These are phyloP conservation scores for Catamblyrhynchus diadema DNA, from an alignment of 2,797 vertebrate species.

Conservation along the genomic window DNA sequence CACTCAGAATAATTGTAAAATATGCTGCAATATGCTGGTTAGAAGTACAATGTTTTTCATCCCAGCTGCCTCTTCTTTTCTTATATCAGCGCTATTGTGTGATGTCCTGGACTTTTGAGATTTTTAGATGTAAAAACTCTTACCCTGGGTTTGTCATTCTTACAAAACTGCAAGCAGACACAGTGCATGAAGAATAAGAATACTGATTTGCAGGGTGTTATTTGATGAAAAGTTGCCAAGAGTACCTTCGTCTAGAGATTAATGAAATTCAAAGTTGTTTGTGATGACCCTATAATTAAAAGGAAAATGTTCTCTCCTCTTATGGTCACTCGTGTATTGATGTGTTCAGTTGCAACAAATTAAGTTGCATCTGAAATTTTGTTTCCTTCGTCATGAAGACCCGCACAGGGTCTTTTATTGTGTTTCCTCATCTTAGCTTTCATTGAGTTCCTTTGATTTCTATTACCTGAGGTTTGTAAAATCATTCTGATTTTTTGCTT, in stretches of 20 bases:
- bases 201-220: not conserved
- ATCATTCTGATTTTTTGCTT: not conserved
- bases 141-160: not conserved
- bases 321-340: not conserved
- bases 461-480: not conserved
- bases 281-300: not conserved
- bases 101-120: not conserved
- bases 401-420: not conserved
- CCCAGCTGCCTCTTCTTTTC: not conserved
- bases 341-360: not conserved
- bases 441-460: not conserved
- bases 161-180: not conserved
- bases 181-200: not conserved
- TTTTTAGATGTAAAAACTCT: not conserved
- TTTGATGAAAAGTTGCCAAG: not conserved
- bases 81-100: not conserved
- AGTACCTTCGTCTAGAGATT: not conserved
- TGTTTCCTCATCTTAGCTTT: not conserved
- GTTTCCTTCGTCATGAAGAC: not conserved
- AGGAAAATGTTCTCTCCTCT: not conserved
- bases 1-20: not conserved
- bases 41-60: not conserved
- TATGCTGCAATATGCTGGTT: not conserved
- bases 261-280: not conserved
- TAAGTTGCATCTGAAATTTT: not conserved